phyloP scores from a whole-genome alignment of 2,797 vertebrate species.

The Octomys mimax region DNA sequence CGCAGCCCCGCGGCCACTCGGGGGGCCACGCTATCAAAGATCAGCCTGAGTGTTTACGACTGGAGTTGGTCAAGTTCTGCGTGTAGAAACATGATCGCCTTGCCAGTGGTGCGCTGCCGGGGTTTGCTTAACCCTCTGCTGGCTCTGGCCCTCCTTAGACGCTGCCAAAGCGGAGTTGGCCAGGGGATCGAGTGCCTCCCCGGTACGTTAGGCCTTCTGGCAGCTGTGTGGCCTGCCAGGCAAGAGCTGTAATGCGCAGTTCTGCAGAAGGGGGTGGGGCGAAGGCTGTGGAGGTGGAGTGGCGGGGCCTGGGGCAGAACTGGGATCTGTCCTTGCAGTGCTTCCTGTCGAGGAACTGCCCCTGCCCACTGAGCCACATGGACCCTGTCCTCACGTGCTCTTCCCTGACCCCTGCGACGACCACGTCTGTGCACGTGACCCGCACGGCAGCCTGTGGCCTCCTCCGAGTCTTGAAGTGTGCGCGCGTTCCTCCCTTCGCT shows the following conservation, averaged over 20 bases:
- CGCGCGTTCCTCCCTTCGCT: accelerated
- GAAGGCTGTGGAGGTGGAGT: background rate
- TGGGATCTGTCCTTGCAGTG: background rate
- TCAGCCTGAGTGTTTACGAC: conserved; percentile 86
- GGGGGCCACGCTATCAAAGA: conserved; percentile 87
- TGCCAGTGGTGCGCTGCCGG: conserved; percentile 70
- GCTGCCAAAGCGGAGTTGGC: background rate
- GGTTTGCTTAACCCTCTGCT: conserved; percentile 85
- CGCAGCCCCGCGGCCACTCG: conserved; percentile 85
- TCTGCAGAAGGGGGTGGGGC: background rate
- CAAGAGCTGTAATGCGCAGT: background rate
- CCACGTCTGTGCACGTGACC: background rate
- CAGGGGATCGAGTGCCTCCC: background rate
- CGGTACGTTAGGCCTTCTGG: background rate
- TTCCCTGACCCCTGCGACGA: background rate
- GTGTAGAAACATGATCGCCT: conserved; percentile 83
- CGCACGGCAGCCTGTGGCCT: background rate
- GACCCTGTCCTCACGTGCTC: accelerated
- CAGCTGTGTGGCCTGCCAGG: background rate
- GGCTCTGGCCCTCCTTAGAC: background rate
- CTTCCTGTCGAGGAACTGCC: background rate
- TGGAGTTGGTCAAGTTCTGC: conserved; percentile 87
- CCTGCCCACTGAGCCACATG: background rate
- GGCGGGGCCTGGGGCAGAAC: background rate
- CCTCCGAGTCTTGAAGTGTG: background rate